Evolutionary conservation across 1,140 invertebrate genomes (phyloP), one percentile per base, ranked within the genome.

Genomic region (Platyscapa corneri): DNA sequence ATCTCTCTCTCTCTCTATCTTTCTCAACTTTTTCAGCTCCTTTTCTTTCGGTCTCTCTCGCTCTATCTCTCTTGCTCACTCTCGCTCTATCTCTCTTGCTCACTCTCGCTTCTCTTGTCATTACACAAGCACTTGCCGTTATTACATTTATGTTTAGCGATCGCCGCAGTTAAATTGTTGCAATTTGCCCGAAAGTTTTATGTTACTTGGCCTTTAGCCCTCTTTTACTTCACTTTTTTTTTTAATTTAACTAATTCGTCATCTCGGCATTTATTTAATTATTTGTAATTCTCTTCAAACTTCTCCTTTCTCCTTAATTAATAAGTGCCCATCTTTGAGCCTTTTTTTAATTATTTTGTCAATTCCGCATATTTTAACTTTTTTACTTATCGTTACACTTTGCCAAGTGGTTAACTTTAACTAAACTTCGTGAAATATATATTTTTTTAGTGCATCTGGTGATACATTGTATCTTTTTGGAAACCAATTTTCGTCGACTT

Each of bases 81-180:
- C 49, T 56, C 80, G 30, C 46, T n/a, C n/a, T n/a, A n/a, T n/a
- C 12, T 46, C 6, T 12, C 12, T 46, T 12, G 8, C 46, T 53
- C 80, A 6, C 27, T 80, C 37, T 53, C 30, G 23, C 49, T 46
- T 39, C 70, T 46, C 49, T 83, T 32, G 67, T 74, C 77, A 80
- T 85, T 85, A 85, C 81, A 75, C 77, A 75, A 74, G 49, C 83
- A 80, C 76, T 80, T 64, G 83, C 83, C 83, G 74, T 85, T 85
- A 85, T 81, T 85, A 81, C 77, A 56, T 80, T 80, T 75, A 85
- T 85, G 64, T 75, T 75, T 37, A 75, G 76, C 74, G 53, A 65
- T n/a, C 30, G 67, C 83, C 64, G 65, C 76, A 32, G 37, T 46
- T 74, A 70, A 85, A 74, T 85, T 53, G 83, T 81, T 64, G 77